Evolutionary conservation across 2,113 vertebrate species (phyloP), one percentile per base, ranked within the genome.

Genomic region (Meleagris gallopavo): DNA sequence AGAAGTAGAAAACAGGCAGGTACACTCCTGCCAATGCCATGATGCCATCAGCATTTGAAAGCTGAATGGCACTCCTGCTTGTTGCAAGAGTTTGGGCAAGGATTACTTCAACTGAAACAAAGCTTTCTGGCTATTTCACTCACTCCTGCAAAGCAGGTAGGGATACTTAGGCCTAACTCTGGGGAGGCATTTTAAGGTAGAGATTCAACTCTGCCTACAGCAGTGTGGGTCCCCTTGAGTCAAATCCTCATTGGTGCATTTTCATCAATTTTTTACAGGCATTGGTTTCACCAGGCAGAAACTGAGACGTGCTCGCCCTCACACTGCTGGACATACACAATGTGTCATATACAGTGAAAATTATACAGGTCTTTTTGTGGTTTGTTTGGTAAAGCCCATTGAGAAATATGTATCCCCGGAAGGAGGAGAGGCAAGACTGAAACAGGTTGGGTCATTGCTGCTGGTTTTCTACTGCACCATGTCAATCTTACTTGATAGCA

Each of bases 91-190:
- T 58, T 86, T 77, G 25, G 91, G 83, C 52, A 83, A 76, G 81
- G 65, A 48, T 70, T 70, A 72, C 62, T 95, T 81, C 76, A 88
- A 91, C 60, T 65, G 86, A 93, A 93, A 78, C 24, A 22, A 94
- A 96, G 73, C 54, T 94, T 78, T 86, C 86, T 83, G 90, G 71
- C 78, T 86, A 45, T 81, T 90, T 94, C 50, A 24, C 41, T 89
- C 22, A 20, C 54, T 88, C 62, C 67, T 54, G 80, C 55, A 93
- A 91, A 77, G 67, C 64, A 93, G 41, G 52, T 95, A 69, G 81
- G 55, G 75, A 83, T 65, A 78, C 38, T 91, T 88, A 86, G 70
- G 36, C 48, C 13, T 11, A 34, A 69, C 32, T 77, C 80, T 36
- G 70, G 36, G 46, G 38, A 64, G 8, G 7, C 8, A 41, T 88